These are phyloP conservation scores for Anagrus nilaparvatae DNA, from an alignment of 1,140 invertebrate species.

Conservation along the genomic window DNA sequence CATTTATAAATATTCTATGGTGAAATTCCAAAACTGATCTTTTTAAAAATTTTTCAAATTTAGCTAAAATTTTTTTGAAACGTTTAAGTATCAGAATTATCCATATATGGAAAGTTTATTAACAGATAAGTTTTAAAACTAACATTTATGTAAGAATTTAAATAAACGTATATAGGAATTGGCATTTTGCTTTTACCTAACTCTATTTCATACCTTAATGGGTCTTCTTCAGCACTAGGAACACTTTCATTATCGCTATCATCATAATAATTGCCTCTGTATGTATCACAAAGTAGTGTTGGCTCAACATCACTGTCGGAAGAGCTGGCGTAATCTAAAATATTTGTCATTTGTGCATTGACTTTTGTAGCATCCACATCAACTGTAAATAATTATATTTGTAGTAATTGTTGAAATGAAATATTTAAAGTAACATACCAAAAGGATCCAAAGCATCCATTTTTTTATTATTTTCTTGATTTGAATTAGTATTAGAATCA, in stretches of 20 bases:
- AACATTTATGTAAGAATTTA: too few species aligned
- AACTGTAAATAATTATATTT: slow-evolving; percentile 32
- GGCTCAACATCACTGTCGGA: slow-evolving; percentile 62
- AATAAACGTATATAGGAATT: too few species aligned
- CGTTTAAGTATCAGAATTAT: too few species aligned
- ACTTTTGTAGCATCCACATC: slow-evolving; percentile 49
- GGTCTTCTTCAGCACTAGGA: slow-evolving; percentile 67
- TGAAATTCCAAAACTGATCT: too few species aligned
- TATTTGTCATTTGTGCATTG: slow-evolving; percentile 45
- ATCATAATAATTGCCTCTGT: slow-evolving; percentile 54
- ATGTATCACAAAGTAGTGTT: slow-evolving; percentile 52
- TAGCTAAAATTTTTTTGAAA: too few species aligned
- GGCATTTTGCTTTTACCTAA: too few species aligned
- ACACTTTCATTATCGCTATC: slow-evolving; percentile 68
- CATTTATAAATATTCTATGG: too few species aligned
- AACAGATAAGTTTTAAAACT: too few species aligned
- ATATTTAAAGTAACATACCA: slow-evolving; percentile 34
- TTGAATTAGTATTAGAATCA: slow-evolving; percentile 26
- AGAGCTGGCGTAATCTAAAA: slow-evolving; percentile 63
- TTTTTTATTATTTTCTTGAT: slow-evolving; percentile 25
- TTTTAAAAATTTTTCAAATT: too few species aligned
- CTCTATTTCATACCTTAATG: slow-evolving; percentile 52
- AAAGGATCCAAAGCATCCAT: slow-evolving; percentile 44
- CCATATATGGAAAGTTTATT: too few species aligned
- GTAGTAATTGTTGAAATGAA: slow-evolving; percentile 7